Percentiles rank a stretch among this genome's conserved stretches.
Evolutionary conservation across 2,113 vertebrate genomes (phyloP).

Genomic region (Callipepla californica): DNA sequence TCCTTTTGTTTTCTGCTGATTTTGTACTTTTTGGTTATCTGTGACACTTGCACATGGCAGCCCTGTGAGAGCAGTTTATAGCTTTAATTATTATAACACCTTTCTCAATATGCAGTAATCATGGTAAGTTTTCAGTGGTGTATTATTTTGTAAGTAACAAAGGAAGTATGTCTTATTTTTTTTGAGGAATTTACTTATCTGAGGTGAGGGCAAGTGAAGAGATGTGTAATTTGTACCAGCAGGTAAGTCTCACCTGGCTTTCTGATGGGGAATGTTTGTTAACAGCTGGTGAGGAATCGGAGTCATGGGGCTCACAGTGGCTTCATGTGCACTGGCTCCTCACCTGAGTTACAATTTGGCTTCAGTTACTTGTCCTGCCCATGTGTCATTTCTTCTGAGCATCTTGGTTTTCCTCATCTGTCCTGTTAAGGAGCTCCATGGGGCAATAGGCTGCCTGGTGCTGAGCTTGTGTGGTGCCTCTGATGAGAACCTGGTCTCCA

Average conservation of each 20-base stretch:
- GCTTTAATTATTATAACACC: neutral
- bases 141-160: neutral
- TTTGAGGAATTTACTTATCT: neutral
- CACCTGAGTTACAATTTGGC: neutral
- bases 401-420: neutral
- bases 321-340: neutral
- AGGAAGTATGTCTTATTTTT: neutral
- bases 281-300: neutral
- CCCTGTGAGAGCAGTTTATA: neutral
- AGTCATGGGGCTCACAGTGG: neutral
- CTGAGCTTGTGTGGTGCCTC: neutral
- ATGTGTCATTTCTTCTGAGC: neutral
- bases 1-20: neutral
- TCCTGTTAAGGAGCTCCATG: neutral
- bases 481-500: neutral
- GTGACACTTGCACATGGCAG: neutral
- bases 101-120: neutral
- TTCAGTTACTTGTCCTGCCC: neutral
- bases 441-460: neutral
- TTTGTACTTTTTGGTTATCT: neutral
- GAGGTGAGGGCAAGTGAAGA: neutral
- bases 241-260: neutral
- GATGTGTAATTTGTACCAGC: neutral
- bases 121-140: neutral
- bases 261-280: neutral